Conservation (phyloP, 2,888 invertebrate species). For the Uropetala carovei region DNA sequence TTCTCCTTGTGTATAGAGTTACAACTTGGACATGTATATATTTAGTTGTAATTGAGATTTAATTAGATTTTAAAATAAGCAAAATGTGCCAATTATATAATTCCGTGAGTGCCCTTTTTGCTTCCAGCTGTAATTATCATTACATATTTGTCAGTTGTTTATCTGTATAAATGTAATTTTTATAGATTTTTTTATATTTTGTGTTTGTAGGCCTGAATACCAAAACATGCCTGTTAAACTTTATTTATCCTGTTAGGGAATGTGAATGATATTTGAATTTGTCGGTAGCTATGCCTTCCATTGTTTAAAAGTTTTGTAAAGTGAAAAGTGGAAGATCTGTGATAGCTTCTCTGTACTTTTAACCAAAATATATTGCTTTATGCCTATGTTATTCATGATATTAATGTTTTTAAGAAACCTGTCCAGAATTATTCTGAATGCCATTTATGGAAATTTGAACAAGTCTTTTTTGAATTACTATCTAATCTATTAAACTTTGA, state of each 20-base stretch:
- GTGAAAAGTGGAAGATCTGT: constrained; percentile 46
- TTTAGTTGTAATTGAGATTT: constrained; percentile 33
- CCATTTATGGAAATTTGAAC: too few relatives aligned
- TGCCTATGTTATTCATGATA: constrained; percentile 17
- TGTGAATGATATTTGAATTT: constrained; percentile 26
- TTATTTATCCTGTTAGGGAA: background rate
- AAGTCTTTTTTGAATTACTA: too few relatives aligned
- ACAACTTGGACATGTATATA: constrained; percentile 23
- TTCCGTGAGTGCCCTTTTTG: background rate
- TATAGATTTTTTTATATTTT: constrained; percentile 35
- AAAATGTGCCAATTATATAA: constrained; percentile 39
- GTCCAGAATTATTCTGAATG: too few relatives aligned
- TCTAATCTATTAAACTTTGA: too few relatives aligned
- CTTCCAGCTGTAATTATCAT: constrained; percentile 1
- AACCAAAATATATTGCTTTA: constrained; percentile 37
- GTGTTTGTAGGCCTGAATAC: background rate
- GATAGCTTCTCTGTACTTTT: constrained; percentile 51
- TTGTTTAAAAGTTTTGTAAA: constrained; percentile 32
- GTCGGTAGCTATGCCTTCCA: constrained; percentile 23
- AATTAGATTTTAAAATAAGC: constrained; percentile 7
- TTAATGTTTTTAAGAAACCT: background rate
- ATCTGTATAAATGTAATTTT: background rate
- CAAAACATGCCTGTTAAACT: background rate
- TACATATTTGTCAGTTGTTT: background rate
- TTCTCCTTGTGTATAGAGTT: background rate